Conservation (phyloP, 1,140 invertebrate species). For the Samia ricini region DNA sequence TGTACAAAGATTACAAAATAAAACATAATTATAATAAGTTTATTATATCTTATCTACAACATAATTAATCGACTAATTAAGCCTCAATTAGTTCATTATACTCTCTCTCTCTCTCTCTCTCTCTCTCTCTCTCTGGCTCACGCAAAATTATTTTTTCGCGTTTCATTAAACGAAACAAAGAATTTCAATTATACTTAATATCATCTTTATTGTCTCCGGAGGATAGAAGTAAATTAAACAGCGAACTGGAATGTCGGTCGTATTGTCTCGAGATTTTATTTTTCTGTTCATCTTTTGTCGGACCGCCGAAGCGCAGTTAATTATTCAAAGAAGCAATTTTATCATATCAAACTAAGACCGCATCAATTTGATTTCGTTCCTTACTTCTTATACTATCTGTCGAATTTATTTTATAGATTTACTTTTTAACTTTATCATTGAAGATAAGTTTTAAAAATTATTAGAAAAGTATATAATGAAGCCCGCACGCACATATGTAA, state of each 20-base stretch:
- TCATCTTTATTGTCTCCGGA: slow-evolving; percentile 11
- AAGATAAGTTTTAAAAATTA: no score
- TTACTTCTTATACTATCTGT: neutral
- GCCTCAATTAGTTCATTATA: slow-evolving; percentile 5
- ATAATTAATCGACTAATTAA: slow-evolving; percentile 8
- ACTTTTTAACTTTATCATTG: no score
- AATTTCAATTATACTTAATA: slow-evolving; percentile 14
- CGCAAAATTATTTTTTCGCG: slow-evolving; percentile 10
- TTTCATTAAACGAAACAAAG: slow-evolving; percentile 14
- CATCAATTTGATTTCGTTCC: neutral
- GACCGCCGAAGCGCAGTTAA: slow-evolving; percentile 2
- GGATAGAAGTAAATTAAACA: slow-evolving; percentile 15
- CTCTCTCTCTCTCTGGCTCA: no score
- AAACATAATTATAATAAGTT: no score
- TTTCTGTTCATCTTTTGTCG: slow-evolving; percentile 2
- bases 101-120: no score
- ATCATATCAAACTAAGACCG: neutral
- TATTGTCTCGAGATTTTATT: slow-evolving; percentile 6
- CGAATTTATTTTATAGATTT: neutral
- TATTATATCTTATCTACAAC: no score
- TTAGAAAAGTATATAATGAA: neutral
- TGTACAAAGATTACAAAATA: no score
- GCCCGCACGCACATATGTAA: neutral
- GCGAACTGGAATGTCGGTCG: neutral
- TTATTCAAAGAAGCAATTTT: slow-evolving; percentile 1